These are phyloP conservation scores for Leptatherina wallacei DNA, from an alignment of 2,797 vertebrate species.

Conservation along the genomic window DNA sequence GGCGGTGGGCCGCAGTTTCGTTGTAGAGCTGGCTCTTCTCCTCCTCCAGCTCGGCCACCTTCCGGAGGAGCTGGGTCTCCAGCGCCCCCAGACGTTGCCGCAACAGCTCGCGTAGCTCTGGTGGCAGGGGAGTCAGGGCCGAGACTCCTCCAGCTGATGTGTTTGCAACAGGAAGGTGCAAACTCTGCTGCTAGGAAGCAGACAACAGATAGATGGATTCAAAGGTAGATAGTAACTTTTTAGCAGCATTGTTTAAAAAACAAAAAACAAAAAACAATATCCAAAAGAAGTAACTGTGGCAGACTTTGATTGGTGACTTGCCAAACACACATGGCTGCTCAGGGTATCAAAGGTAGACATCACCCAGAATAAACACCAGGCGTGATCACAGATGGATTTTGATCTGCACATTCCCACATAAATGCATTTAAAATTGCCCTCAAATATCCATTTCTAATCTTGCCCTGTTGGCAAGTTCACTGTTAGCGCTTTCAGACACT, in stretches of 20 bases:
- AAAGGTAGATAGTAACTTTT: conserved; percentile 25
- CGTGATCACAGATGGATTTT: conserved; percentile 32
- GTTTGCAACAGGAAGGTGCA: conserved; percentile 70
- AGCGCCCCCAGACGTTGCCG: conserved; percentile 90
- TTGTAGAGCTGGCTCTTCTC: conserved; percentile 97
- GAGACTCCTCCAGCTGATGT: conserved; percentile 60
- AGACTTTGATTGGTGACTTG: conserved; percentile 55
- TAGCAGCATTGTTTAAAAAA: conserved; percentile 47
- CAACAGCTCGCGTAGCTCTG: conserved; percentile 91
- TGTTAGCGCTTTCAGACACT: conserved; percentile 22
- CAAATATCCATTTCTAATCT: conserved; percentile 25
- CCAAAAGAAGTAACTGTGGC: conserved; percentile 43
- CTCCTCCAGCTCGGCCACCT: conserved; percentile 95
- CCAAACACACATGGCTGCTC: conserved; percentile 49
- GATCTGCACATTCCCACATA: not conserved
- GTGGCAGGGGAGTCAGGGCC: conserved; percentile 80
- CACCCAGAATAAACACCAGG: conserved; percentile 24
- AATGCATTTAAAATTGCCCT: not conserved
- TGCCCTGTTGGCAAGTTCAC: conserved; percentile 11
- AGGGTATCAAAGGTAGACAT: conserved; percentile 49
- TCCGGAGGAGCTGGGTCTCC: conserved; percentile 92
- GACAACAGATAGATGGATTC: conserved; percentile 12
- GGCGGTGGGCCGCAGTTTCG: conserved; percentile 91
- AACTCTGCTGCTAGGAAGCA: conserved; percentile 72
- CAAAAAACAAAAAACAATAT: conserved; percentile 34